A percentile compares a stretch with the other conserved stretches of the same genome.
These are phyloP conservation scores for Lepidocolaptes lacrymiger DNA, from an alignment of 2,797 vertebrate genomes.

Conservation along the genomic window DNA sequence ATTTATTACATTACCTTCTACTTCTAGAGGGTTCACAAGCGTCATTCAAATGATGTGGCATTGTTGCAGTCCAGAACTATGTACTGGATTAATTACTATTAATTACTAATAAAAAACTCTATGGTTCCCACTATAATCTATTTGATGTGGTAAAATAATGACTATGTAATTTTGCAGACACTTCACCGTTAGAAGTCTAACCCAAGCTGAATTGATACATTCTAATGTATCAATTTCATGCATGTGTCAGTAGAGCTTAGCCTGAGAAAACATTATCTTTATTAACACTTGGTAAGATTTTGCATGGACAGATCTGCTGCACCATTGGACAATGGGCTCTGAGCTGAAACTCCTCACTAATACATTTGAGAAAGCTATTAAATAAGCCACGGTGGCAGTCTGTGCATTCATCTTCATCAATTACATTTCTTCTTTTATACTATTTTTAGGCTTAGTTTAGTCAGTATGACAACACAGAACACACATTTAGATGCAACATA, in stretches of 20 bases:
- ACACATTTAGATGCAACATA: slow-evolving; percentile 33
- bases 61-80: not conserved
- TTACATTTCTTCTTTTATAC: not conserved
- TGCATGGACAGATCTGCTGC: not conserved
- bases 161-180: not conserved
- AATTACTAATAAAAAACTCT: not conserved
- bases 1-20: not conserved
- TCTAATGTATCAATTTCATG: not conserved
- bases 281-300: not conserved
- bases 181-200: not conserved
- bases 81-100: not conserved
- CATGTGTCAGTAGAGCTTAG: not conserved
- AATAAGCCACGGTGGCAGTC: slow-evolving; percentile 43
- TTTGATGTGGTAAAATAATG: slow-evolving; percentile 14
- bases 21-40: not conserved
- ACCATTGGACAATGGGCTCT: not conserved
- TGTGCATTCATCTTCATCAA: slow-evolving; percentile 33
- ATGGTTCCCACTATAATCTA: not conserved
- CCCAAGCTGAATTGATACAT: not conserved
- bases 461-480: slow-evolving; percentile 47
- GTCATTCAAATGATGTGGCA: not conserved
- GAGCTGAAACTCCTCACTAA: not conserved
- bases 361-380: slow-evolving; percentile 44
- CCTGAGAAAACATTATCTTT: not conserved
- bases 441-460: slow-evolving; percentile 35